phyloP scores from a whole-genome alignment of 1,140 invertebrate species.

The Chironomus tepperi region DNA sequence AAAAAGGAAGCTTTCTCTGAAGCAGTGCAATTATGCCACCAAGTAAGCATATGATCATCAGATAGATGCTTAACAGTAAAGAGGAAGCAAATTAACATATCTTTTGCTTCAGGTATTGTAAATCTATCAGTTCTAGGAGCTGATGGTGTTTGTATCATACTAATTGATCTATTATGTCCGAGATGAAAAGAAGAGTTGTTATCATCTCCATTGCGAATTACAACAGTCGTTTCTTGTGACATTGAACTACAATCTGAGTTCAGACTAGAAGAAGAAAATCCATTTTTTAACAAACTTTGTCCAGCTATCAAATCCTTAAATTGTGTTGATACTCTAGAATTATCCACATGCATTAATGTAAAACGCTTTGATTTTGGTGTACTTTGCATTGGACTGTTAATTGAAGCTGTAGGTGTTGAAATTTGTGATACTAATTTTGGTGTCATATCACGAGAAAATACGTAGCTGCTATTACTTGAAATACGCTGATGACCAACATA shows the following conservation, averaged over 20 bases:
- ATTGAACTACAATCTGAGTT: constrained; percentile 37
- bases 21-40: constrained; percentile 73
- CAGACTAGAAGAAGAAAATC: constrained; percentile 44
- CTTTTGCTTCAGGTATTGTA: constrained; percentile 50
- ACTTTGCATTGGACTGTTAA: constrained; percentile 31
- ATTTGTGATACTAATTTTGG: constrained; percentile 30
- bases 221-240: constrained; percentile 52
- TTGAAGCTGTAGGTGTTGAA: constrained; percentile 28
- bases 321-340: constrained; percentile 47
- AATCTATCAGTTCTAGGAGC: constrained; percentile 62
- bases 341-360: constrained; percentile 47
- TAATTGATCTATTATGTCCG: constrained; percentile 45
- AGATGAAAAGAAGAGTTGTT: constrained; percentile 35
- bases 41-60: constrained; percentile 78
- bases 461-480: constrained; percentile 43
- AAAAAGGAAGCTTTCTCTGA: constrained; percentile 37
- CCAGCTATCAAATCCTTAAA: constrained; percentile 69
- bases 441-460: constrained; percentile 38
- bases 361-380: constrained; percentile 45
- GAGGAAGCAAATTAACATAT: constrained; percentile 81
- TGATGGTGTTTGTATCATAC: constrained; percentile 46
- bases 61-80: constrained; percentile 85
- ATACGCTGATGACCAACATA: constrained; percentile 41
- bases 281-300: constrained; percentile 49
- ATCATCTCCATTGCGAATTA: constrained; percentile 42